Percentiles rank a stretch among this genome's conserved stretches.
phyloP scores from a whole-genome alignment of 2,888 invertebrate genomes.

The Eupithecia abbreviata region DNA sequence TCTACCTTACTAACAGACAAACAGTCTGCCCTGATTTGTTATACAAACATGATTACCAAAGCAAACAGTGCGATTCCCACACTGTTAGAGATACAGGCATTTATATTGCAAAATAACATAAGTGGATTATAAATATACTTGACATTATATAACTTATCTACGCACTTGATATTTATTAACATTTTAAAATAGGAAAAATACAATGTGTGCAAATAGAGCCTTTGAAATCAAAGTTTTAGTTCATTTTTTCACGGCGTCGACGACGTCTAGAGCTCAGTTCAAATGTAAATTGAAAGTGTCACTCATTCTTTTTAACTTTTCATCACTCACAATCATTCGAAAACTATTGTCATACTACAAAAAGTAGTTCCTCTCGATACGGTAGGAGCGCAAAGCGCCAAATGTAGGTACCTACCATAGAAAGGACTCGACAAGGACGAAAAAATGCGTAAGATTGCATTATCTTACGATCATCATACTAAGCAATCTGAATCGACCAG shows the following conservation, averaged over 20 bases:
- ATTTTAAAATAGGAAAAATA: conserved; percentile 18
- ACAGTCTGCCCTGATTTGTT: conserved; percentile 16
- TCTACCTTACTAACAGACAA: not conserved
- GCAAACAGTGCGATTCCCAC: conserved; percentile 31
- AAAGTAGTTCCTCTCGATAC: no score
- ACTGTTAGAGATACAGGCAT: conserved; percentile 51
- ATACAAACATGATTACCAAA: conserved; percentile 22
- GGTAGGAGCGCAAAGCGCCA: no score
- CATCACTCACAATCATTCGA: no score
- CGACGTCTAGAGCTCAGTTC: no score
- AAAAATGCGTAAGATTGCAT: no score
- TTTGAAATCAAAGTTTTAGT: not conserved
- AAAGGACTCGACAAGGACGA: no score
- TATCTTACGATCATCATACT: no score
- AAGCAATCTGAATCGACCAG: not conserved
- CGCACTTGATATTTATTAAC: conserved; percentile 21
- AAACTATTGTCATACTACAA: no score
- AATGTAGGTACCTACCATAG: no score
- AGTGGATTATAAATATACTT: conserved; percentile 64
- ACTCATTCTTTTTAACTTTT: no score
- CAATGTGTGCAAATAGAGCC: not conserved
- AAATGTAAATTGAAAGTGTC: no score
- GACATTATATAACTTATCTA: conserved; percentile 45
- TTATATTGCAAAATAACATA: conserved; percentile 57
- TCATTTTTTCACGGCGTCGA: no score